Base-by-base conservation (phyloP, 2,797 vertebrate species). In the Otolemur crassicaudatus region DNA sequence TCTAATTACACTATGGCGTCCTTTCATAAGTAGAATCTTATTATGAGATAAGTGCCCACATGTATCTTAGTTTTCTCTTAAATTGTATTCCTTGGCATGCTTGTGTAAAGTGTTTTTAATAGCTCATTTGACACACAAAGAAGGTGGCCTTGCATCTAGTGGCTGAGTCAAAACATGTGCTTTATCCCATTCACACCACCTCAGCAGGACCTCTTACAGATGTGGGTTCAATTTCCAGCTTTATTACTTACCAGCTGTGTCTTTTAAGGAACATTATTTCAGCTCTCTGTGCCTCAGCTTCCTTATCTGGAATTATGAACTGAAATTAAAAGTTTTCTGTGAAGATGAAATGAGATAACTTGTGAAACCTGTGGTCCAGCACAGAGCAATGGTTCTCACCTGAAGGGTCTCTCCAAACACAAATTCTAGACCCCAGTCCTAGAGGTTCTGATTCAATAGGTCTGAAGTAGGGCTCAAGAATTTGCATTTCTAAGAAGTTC, bases 1-100 rank as follows among this genome's bases (percentile, higher is more conserved):
- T 61, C 96, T 98, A 98, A 98, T 98, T 98, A 97, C 87, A 96
- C 77, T 93, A 91, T 96, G 96, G 87, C 75, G 94, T 97, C 96
- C 96, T 97, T 98, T 97, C 84, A 93, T 97, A 96, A 98, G 94
- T 85, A 95, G 29, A 69, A 70, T 61, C 96, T 98, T 98, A 97
- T 97, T 98, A 97, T 97, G 96, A 97, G 91, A 87, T 37, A 84
- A 98, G 94, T 94, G 91, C 94, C 87, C 60, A 82, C 94, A 97
- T 94, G 92, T 67, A 58, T 97, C 96, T 91, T 92, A 80, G 90
- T 88, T 96, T 94, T 88, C 7, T 80, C 67, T 80, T 73, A 87
- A 85, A 73, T 84, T 96, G 56, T 0, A 0, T 90, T 91, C 70
- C 61, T 92, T 58, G 72, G 40, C 87, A 40, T 25, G 19, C 63